These are phyloP conservation scores for Hyperoodon ampullatus DNA, from an alignment of 2,113 vertebrate species.

Conservation along the genomic window DNA sequence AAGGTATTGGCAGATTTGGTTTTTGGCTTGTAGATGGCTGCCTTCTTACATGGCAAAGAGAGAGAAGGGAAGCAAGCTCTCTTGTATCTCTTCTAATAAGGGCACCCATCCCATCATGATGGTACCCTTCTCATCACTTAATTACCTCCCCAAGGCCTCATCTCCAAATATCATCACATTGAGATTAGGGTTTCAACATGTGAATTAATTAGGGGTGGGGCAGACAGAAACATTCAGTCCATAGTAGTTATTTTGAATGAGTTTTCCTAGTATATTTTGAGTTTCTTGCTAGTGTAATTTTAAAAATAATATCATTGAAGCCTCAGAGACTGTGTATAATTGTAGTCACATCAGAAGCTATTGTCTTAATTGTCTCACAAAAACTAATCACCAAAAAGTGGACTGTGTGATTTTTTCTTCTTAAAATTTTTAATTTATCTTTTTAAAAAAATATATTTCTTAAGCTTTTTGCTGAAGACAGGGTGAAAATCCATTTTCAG, in stretches of 20 bases:
- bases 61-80: neutral
- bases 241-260: neutral
- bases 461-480: neutral
- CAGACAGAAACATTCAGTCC: neutral
- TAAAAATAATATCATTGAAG: neutral
- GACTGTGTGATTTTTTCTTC: neutral
- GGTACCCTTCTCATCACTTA: neutral
- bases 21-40: neutral
- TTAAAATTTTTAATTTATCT: neutral
- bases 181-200: neutral
- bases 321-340: neutral
- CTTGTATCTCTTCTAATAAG: neutral
- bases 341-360: conserved; percentile 34
- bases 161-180: neutral
- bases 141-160: neutral
- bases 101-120: neutral
- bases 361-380: conserved; percentile 31
- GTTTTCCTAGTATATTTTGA: neutral
- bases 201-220: neutral
- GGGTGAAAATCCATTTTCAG: neutral
- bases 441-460: neutral
- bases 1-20: neutral
- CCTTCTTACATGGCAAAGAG: neutral
- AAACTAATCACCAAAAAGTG: neutral
- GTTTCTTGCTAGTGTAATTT: neutral